phyloP scores from a whole-genome alignment of 1,140 invertebrate species.

The Bursaphelenchus mucronatus region DNA sequence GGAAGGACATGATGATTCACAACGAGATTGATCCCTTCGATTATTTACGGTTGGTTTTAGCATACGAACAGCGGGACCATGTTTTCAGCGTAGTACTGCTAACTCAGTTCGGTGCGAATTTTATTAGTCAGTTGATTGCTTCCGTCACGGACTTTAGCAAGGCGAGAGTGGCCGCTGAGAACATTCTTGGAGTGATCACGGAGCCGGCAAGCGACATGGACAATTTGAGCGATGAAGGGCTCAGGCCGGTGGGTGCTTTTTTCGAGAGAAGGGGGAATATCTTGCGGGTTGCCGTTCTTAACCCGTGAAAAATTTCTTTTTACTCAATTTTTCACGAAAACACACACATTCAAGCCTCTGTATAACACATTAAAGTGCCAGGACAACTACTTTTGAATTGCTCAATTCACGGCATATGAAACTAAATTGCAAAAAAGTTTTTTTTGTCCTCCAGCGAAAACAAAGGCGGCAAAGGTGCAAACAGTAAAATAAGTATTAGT shows the following conservation, averaged over 20 bases:
- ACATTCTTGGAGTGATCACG: slow-evolving; percentile 49
- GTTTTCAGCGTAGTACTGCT: slow-evolving; percentile 51
- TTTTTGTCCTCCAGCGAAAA: too few species aligned
- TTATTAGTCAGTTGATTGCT: slow-evolving; percentile 55
- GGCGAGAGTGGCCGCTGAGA: slow-evolving; percentile 53
- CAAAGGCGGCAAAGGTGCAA: too few species aligned
- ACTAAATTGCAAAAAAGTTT: too few species aligned
- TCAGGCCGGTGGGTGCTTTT: slow-evolving; percentile 42
- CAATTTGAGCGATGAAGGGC: slow-evolving; percentile 56
- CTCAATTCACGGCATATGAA: too few species aligned
- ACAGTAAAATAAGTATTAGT: too few species aligned
- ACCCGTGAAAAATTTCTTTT: too few species aligned
- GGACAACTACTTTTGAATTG: too few species aligned
- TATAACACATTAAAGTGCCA: too few species aligned
- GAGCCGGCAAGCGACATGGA: slow-evolving; percentile 54
- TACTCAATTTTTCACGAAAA: too few species aligned
- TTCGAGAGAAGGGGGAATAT: too few species aligned
- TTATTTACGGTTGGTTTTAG: slow-evolving; percentile 45
- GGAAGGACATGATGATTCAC: slow-evolving; percentile 53
- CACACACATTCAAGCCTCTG: too few species aligned
- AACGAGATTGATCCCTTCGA: slow-evolving; percentile 59
- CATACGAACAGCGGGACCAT: slow-evolving; percentile 10
- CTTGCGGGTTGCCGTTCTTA: too few species aligned
- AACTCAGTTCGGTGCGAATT: slow-evolving; percentile 58
- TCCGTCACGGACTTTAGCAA: slow-evolving; percentile 55